These are phyloP conservation scores for Drosophila kokeensis DNA, from an alignment of 2,888 invertebrate species.

Conservation along the genomic window DNA sequence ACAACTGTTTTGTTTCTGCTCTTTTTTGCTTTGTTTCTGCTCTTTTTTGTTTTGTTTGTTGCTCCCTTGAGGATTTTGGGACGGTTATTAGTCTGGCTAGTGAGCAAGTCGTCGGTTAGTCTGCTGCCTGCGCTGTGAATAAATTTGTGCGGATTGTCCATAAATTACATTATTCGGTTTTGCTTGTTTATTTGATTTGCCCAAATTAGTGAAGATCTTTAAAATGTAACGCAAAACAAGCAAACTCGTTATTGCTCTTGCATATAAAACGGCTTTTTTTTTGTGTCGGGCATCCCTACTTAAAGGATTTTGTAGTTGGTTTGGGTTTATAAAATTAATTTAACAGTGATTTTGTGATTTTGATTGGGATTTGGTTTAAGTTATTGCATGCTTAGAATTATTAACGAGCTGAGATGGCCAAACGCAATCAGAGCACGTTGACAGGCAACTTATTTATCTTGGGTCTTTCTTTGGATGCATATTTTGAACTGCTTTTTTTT, in stretches of 20 bases:
- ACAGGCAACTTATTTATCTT: conserved; percentile 21
- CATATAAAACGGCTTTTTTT: conserved; percentile 46
- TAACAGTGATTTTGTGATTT: conserved; percentile 39
- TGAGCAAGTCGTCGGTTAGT: conserved; percentile 28
- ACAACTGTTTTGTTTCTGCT: conserved; percentile 14
- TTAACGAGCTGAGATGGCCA: conserved; percentile 35
- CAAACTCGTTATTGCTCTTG: conserved; percentile 29
- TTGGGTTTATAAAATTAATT: conserved; percentile 45
- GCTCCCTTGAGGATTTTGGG: conserved; percentile 2
- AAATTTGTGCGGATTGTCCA: conserved; percentile 37
- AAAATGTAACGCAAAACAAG: conserved; percentile 25
- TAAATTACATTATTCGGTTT: conserved; percentile 44
- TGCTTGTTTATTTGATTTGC: conserved; percentile 42
- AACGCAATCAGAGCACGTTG: conserved; percentile 6
- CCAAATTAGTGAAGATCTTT: conserved; percentile 53
- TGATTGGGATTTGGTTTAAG: conserved; percentile 21
- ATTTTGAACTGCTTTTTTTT: conserved; percentile 1
- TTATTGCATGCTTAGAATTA: conserved; percentile 43
- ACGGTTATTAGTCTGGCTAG: conserved; percentile 12
- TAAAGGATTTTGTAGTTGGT: conserved; percentile 37
- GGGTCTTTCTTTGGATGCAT: background rate
- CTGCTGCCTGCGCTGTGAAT: conserved; percentile 28
- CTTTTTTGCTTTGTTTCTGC: background rate
- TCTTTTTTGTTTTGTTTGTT: conserved; percentile 2
- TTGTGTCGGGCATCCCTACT: conserved; percentile 19